Percentiles rank a stretch among this genome's conserved stretches.
Conservation (phyloP, 1,140 invertebrate species). For the Diorhabda carinulata region DNA sequence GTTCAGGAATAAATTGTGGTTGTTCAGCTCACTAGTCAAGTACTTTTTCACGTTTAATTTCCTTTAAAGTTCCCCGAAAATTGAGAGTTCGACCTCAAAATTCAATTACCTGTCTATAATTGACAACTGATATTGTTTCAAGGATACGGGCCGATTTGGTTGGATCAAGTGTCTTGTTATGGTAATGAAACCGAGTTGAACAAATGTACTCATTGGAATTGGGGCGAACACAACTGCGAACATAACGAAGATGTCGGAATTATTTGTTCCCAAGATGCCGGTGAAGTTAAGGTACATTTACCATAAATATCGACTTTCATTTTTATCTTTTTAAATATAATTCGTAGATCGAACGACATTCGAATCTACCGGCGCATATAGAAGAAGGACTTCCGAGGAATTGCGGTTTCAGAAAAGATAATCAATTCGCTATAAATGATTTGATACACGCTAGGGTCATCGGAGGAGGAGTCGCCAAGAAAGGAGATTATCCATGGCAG, state of each 20-base stretch:
- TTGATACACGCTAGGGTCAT: slow-evolving; percentile 54
- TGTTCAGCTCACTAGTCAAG: no score
- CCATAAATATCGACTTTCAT: not conserved
- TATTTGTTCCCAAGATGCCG: slow-evolving; percentile 49
- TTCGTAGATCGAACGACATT: slow-evolving; percentile 1
- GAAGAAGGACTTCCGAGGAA: slow-evolving; percentile 15
- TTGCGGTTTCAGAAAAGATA: slow-evolving; percentile 52
- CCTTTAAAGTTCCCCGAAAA: no score
- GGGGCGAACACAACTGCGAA: slow-evolving; percentile 69
- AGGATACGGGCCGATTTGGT: slow-evolving; percentile 66
- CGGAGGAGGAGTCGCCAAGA: slow-evolving; percentile 53
- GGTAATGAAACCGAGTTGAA: slow-evolving; percentile 65
- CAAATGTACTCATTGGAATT: slow-evolving; percentile 61
- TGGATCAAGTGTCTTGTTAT: slow-evolving; percentile 66
- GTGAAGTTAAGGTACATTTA: slow-evolving; percentile 12
- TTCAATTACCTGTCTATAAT: no score
- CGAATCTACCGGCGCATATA: not conserved
- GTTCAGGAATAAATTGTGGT: no score
- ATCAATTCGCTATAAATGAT: slow-evolving; percentile 47
- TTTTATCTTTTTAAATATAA: not conserved
- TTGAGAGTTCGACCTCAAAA: no score
- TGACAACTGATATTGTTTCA: slow-evolving; percentile 15
- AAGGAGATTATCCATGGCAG: slow-evolving; percentile 76
- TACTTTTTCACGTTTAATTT: no score
- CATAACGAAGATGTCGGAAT: slow-evolving; percentile 74